These are phyloP conservation scores for Hybognathus amarus DNA, from an alignment of 2,797 vertebrate genomes.

Conservation along the genomic window DNA sequence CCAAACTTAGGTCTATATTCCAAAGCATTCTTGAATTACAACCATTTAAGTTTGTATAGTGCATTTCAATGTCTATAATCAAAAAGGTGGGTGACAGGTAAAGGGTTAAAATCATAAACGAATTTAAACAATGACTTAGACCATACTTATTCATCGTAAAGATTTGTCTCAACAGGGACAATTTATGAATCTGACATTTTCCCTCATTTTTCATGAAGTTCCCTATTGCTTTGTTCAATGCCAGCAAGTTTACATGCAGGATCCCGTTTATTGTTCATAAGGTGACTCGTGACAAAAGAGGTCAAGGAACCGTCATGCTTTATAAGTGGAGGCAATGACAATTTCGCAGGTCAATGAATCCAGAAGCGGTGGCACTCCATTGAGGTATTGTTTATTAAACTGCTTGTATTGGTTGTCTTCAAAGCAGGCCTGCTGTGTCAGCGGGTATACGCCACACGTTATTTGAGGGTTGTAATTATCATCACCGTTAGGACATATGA, in stretches of 20 bases:
- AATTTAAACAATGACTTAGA: too few species aligned
- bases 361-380: neutral
- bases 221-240: neutral
- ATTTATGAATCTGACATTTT: neutral
- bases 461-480: slow-evolving; percentile 10
- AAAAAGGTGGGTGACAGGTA: too few species aligned
- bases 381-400: slow-evolving; percentile 17
- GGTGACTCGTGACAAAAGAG: slow-evolving; percentile 13
- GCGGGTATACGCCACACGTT: neutral
- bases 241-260: neutral
- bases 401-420: slow-evolving; percentile 10
- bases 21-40: too few species aligned
- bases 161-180: neutral
- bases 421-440: neutral
- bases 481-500: slow-evolving; percentile 2
- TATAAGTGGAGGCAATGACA: slow-evolving; percentile 9
- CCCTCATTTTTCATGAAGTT: neutral
- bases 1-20: too few species aligned
- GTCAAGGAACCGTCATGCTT: slow-evolving; percentile 23
- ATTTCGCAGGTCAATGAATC: slow-evolving; percentile 16
- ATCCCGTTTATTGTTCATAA: neutral
- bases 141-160: neutral
- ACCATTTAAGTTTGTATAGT: too few species aligned
- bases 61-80: too few species aligned
- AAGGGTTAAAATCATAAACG: too few species aligned